These are phyloP conservation scores for Excalfactoria chinensis DNA, from an alignment of 2,113 vertebrate genomes.

Conservation along the genomic window DNA sequence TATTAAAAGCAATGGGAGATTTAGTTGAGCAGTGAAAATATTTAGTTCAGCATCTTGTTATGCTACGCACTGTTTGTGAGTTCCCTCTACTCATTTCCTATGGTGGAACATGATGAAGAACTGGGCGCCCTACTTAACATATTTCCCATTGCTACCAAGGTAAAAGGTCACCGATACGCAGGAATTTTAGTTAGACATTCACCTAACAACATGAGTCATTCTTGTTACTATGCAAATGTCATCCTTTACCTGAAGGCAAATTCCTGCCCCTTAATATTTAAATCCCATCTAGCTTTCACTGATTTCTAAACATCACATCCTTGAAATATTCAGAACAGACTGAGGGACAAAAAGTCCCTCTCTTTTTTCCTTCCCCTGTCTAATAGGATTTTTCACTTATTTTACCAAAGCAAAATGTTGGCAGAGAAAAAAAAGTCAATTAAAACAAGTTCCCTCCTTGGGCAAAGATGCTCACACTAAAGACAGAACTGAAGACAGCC, in stretches of 20 bases:
- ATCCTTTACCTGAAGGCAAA: slow-evolving; percentile 75
- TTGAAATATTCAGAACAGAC: slow-evolving; percentile 59
- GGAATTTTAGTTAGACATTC: slow-evolving; percentile 67
- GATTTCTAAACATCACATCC: slow-evolving; percentile 68
- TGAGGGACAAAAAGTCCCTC: slow-evolving; percentile 17
- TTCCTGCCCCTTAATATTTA: slow-evolving; percentile 78
- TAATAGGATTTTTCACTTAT: neutral
- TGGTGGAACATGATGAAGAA: slow-evolving; percentile 8
- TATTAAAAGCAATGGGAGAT: neutral
- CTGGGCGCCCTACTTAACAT: slow-evolving; percentile 31
- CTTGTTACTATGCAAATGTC: slow-evolving; percentile 79
- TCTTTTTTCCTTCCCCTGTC: neutral
- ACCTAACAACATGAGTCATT: slow-evolving; percentile 71
- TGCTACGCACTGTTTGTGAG: slow-evolving; percentile 43
- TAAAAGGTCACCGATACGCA: slow-evolving; percentile 41
- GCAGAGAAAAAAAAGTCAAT: neutral
- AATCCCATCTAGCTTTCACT: slow-evolving; percentile 70
- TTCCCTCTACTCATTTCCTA: neutral
- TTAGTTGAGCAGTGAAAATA: neutral
- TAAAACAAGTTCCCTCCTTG: neutral
- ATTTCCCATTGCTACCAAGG: slow-evolving; percentile 54
- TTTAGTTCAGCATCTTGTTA: slow-evolving; percentile 56
- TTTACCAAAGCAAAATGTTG: neutral
- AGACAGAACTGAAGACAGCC: neutral
- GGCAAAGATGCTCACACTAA: neutral